Percentiles rank a stretch among this genome's conserved stretches.
phyloP scores from a whole-genome alignment of 2,888 invertebrate species.

The Pollenia griseotomentosa region DNA sequence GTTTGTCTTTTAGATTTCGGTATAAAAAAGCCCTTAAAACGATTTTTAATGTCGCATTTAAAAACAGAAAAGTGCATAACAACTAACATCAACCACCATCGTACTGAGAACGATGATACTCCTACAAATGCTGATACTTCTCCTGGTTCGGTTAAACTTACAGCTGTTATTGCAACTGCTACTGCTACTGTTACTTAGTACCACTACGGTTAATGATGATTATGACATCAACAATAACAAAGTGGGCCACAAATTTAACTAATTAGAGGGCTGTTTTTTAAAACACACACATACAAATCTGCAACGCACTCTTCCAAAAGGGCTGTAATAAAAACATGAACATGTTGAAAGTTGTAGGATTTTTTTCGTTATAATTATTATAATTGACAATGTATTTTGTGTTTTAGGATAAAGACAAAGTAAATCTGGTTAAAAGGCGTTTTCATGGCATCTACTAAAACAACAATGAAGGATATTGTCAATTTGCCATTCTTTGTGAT shows the following conservation, averaged over 20 bases:
- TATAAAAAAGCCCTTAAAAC: slow-evolving; percentile 22
- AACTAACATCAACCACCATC: slow-evolving; percentile 31
- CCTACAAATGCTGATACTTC: background rate
- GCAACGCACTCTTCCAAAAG: background rate
- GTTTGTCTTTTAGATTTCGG: slow-evolving; percentile 28
- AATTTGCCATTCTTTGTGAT: slow-evolving; percentile 1
- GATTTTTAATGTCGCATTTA: slow-evolving; percentile 47
- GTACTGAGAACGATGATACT: slow-evolving; percentile 30
- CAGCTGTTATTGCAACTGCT: slow-evolving; percentile 23
- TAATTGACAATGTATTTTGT: slow-evolving; percentile 49
- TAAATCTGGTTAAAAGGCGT: slow-evolving; percentile 12
- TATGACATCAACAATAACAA: slow-evolving; percentile 54
- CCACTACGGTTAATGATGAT: slow-evolving; percentile 25
- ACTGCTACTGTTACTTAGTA: background rate
- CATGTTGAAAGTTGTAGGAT: slow-evolving; percentile 31
- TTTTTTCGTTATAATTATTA: slow-evolving; percentile 27
- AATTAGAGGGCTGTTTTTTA: slow-evolving; percentile 55
- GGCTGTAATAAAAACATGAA: slow-evolving; percentile 2
- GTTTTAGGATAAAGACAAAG: background rate
- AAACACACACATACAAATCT: background rate
- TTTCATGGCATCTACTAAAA: slow-evolving; percentile 6
- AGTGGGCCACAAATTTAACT: slow-evolving; percentile 60
- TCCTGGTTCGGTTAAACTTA: slow-evolving; percentile 1
- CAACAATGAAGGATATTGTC: background rate
- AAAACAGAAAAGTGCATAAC: slow-evolving; percentile 44